These are phyloP conservation scores for Micrastur ruficollis DNA, from an alignment of 2,797 vertebrate genomes.

Conservation along the genomic window DNA sequence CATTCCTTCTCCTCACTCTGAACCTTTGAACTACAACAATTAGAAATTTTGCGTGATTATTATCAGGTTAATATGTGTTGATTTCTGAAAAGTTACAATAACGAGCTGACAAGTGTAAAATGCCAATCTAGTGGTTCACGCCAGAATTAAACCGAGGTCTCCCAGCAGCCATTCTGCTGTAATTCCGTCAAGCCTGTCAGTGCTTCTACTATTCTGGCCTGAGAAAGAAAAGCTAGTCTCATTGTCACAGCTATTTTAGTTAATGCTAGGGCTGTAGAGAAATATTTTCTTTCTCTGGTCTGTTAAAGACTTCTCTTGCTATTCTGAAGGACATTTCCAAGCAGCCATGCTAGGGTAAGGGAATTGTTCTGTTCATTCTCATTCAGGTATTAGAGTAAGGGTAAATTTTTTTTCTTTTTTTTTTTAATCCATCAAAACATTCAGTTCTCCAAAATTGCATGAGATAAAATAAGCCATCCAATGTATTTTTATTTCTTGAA, in stretches of 20 bases:
- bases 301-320: not conserved
- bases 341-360: not conserved
- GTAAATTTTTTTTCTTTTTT: not conserved
- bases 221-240: not conserved
- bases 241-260: not conserved
- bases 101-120: not conserved
- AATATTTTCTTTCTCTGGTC: not conserved
- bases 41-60: not conserved
- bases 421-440: not conserved
- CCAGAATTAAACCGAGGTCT: not conserved
- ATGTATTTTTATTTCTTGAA: slow-evolving; percentile 15
- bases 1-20: not conserved
- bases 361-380: not conserved
- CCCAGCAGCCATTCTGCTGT: not conserved
- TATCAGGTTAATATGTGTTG: not conserved
- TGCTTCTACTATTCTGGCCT: not conserved
- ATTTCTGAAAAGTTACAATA: not conserved
- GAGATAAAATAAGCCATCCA: not conserved
- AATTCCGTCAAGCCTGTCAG: not conserved
- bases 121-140: not conserved
- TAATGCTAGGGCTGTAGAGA: not conserved
- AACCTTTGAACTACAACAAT: not conserved
- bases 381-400: not conserved
- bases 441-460: not conserved
- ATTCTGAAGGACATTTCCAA: not conserved